These are phyloP conservation scores for Eufriesea mexicana DNA, from an alignment of 1,140 invertebrate species.

Conservation along the genomic window DNA sequence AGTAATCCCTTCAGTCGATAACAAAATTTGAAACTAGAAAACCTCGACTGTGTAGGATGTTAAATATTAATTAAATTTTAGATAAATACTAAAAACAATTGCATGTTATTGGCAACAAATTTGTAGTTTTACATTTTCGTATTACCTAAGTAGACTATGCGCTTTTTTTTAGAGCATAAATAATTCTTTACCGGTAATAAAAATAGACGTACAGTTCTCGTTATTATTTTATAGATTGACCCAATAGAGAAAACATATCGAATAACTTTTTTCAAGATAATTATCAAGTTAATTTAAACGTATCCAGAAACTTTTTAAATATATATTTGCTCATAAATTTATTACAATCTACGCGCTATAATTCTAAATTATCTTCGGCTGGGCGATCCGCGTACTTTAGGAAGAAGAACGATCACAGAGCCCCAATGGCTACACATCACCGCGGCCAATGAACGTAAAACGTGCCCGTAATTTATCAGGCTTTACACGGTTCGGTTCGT, in stretches of 20 bases:
- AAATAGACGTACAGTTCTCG: not conserved
- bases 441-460: conserved; percentile 25
- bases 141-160: too few species aligned
- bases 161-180: not conserved
- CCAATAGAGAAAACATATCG: not conserved
- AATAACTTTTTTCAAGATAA: too few species aligned
- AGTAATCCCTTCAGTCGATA: not conserved
- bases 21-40: not conserved
- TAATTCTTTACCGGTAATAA: not conserved
- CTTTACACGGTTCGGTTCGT: conserved; percentile 26
- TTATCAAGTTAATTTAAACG: too few species aligned
- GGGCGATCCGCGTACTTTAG: not conserved
- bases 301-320: not conserved
- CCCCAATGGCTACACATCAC: conserved; percentile 10
- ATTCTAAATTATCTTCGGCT: conserved; percentile 14
- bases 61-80: too few species aligned
- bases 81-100: too few species aligned
- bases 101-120: too few species aligned
- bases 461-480: conserved; percentile 36
- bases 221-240: not conserved
- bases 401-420: conserved; percentile 19
- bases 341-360: not conserved
- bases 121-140: not conserved
- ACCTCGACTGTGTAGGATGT: too few species aligned
- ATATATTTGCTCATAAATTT: not conserved